These are phyloP conservation scores for Meandrusa payeni DNA, from an alignment of 2,888 invertebrate species.

Conservation along the genomic window DNA sequence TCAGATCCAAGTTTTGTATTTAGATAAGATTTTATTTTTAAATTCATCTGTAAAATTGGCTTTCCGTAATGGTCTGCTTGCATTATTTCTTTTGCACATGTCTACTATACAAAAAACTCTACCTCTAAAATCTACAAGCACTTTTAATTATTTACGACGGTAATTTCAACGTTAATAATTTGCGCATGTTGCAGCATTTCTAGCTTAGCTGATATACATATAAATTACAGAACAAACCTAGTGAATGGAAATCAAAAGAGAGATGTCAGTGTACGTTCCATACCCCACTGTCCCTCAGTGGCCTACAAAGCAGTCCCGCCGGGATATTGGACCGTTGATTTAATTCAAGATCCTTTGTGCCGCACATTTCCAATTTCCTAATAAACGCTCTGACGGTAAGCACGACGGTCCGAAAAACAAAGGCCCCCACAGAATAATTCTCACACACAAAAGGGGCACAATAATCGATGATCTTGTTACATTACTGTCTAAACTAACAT, in stretches of 20 bases:
- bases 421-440: conserved; percentile 41
- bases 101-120: too few relatives aligned
- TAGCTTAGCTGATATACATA: too few relatives aligned
- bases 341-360: conserved; percentile 71
- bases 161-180: too few relatives aligned
- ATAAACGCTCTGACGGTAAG: conserved; percentile 58
- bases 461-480: conserved; percentile 54
- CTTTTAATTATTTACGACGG: too few relatives aligned
- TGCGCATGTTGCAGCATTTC: too few relatives aligned
- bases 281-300: conserved; percentile 30
- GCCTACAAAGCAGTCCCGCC: conserved; percentile 51
- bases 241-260: conserved; percentile 11
- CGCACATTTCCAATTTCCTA: conserved; percentile 65
- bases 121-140: too few relatives aligned
- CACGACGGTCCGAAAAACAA: conserved; percentile 56
- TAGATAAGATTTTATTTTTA: too few relatives aligned
- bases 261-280: conserved; percentile 3
- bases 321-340: conserved; percentile 67
- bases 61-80: too few relatives aligned
- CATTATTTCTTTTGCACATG: too few relatives aligned
- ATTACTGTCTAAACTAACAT: conserved; percentile 53
- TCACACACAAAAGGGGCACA: conserved; percentile 47
- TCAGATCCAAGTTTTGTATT: too few relatives aligned
- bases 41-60: too few relatives aligned
- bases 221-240: neutral